Evolutionary conservation across 2,888 invertebrate species (phyloP), one percentile per base, ranked within the genome.

Genomic region (Cerastoderma edule): DNA sequence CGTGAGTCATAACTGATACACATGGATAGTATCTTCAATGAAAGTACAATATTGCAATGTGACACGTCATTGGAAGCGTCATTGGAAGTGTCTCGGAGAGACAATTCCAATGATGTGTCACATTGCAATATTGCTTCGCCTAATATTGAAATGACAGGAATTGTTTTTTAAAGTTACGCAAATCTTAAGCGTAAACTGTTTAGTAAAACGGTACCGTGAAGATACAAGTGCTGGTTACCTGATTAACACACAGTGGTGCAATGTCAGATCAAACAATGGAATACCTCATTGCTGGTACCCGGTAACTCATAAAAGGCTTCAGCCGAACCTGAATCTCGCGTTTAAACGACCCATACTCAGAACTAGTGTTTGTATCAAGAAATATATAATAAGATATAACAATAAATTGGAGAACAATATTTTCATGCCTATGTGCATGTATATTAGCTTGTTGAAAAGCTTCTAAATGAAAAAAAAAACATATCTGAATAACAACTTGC

Each of bases 241-340:
- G n/a, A 10, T 46, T 8, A n/a, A n/a, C 50, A 50, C 50, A 50
- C 50, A 50, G 50, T 50, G 22, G 50, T 24, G 24, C 24, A 50
- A 22, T 75, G 67, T 56, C 44, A 30, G 48, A 46, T 56, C 63
- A 57, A 56, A 50, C 70, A 73, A 64, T 44, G 22, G 48, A 46
- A 77, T 81, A 81, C 81, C 81, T 81, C 72, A 64, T 75, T 28
- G 67, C 65, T 8, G 72, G 67, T 24, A 70, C 64, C 27, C 77
- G 75, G 46, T 67, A 77, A 67, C 70, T 77, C 22, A 75, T 35
- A 19, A 81, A 65, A 5, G 81, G 81, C 39, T 68, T 70, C 22
- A 81, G 70, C 5, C 81, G 78, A 33, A 81, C 78, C 63, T 75
- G 66, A 48, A 81, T 81, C 67, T 81, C 81, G 35, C 63, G 68